A percentile compares a stretch with the other conserved stretches of the same genome.
Evolutionary conservation across 2,113 vertebrate species (phyloP).

Genomic region (Heptranchias perlo): DNA sequence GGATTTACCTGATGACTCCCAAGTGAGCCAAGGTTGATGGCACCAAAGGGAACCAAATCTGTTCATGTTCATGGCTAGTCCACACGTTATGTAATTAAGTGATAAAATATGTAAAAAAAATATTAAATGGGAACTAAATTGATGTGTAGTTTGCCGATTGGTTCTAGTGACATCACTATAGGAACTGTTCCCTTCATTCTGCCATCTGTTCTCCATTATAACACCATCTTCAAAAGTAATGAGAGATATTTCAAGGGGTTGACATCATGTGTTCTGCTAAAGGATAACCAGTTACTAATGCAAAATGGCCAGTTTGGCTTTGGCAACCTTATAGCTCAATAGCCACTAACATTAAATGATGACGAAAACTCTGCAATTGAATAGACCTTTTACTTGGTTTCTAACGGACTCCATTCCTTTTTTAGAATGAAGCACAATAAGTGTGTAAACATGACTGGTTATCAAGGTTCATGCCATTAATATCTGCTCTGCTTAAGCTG

Average conservation of each 20-base stretch:
- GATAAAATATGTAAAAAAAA: background rate
- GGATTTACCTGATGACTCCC: slow-evolving; percentile 22
- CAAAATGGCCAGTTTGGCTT: background rate
- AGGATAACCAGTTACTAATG: background rate
- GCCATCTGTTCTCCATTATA: background rate
- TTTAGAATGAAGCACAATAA: slow-evolving; percentile 9
- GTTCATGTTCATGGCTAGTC: background rate
- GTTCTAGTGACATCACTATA: background rate
- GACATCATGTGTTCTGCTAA: background rate
- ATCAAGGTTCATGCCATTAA: background rate
- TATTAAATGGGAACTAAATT: background rate
- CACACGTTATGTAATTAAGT: background rate
- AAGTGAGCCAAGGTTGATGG: background rate
- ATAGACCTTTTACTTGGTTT: background rate
- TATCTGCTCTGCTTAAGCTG: background rate
- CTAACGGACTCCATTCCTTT: background rate
- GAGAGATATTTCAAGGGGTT: background rate
- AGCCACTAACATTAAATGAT: background rate
- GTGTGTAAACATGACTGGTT: background rate
- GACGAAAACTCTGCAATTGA: background rate
- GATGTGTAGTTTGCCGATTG: background rate
- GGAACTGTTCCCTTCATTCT: background rate
- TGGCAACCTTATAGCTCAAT: background rate
- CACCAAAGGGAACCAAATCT: slow-evolving; percentile 26
- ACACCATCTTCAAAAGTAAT: background rate